Evolutionary conservation across 2,797 vertebrate genomes (phyloP), one percentile per base, ranked within the genome.

Genomic region (Carduelis carduelis): DNA sequence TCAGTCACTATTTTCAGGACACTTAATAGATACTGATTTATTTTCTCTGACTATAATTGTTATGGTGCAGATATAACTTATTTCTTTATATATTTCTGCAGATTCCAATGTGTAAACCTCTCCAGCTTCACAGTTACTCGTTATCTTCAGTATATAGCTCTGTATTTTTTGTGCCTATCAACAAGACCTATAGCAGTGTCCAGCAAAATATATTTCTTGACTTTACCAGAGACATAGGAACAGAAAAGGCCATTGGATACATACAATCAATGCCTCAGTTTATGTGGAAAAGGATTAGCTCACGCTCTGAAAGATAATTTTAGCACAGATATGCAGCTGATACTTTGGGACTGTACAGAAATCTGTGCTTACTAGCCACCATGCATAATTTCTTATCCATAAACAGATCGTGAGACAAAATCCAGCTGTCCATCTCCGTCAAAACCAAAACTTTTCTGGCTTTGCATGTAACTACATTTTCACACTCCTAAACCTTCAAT

Each of bases 211-310:
- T 14, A 13, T 23, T 70, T 66, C n/a, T 83, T 71, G 32, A 44
- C 20, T 78, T 27, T 66, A 35, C 3, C 11, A 77, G 22, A n/a
- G 30, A n/a, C 6, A 5, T 7, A 34, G 13, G 22, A 74, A 61
- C 6, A 75, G 30, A 47, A 84, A 84, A 82, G 9, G 28, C 14
- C 12, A 21, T 4, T 50, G n/a, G 24, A 50, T 39, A 61, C 4
- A 50, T 39, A 61, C 4, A 53, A 11, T 2, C 0, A 0, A 15
- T 74, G 14, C 8, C 13, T 63, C 35, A 30, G 26, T 68, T 68
- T 8, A 47, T 23, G 8, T 37, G 18, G 12, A 56, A 75, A 84
- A 91, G 8, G 6, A 70, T 14, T 15, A 70, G 5, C 5, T 84
- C 27, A 59, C 1, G 1, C 5, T 52, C 22, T 23, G 32, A 93